Base-by-base conservation (phyloP, 2,113 vertebrate genomes). In the Nycticorax nycticorax region DNA sequence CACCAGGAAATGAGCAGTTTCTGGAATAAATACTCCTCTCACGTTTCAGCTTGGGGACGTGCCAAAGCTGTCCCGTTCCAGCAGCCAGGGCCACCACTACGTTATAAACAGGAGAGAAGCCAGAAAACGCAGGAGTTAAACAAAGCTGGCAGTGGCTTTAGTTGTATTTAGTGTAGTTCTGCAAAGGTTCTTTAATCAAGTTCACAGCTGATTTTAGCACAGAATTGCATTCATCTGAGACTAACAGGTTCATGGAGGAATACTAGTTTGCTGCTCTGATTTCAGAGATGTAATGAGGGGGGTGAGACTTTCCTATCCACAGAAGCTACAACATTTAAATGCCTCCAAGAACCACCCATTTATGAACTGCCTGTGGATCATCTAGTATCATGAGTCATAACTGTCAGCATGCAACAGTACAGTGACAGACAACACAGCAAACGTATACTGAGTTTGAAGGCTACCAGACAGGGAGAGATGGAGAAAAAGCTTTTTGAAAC, bases 361-460 rank as follows among this genome's bases (percentile, higher is more conserved):
- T 71, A 35, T 16, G 43, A 81, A 26, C 8, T 45, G 59, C 27
- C 55, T 6, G 16, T 50, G 56, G 33, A 60, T 43, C 33, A 68
- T 55, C 33, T 39, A 18, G 10, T 41, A 21, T 8, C 21, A 12
- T 15, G 39, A 86, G 39, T 62, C 45, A 14, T 14, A 88, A 55
- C 26, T 80, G 62, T n/a, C 45, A n/a, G 66, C 1, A 2, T 0
- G 0, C 37, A 64, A 39, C 35, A 56, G 14, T 21, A 24, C 60
- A n/a, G 3, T 22, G 57, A 64, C 48, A 67, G 26, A 55, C 32
- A 37, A 30, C 15, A 28, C 37, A 48, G 26, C 33, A 10, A 92
- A 39, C 0, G 0, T 14, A 37, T 4, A 30, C n/a, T 4, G 37
- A 35, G 35, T 17, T 32, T 68, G 82, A 81, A 48, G 27, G 32